Evolutionary conservation across 2,888 invertebrate genomes (phyloP), one percentile per base, ranked within the genome.

Genomic region (Bombylius major): DNA sequence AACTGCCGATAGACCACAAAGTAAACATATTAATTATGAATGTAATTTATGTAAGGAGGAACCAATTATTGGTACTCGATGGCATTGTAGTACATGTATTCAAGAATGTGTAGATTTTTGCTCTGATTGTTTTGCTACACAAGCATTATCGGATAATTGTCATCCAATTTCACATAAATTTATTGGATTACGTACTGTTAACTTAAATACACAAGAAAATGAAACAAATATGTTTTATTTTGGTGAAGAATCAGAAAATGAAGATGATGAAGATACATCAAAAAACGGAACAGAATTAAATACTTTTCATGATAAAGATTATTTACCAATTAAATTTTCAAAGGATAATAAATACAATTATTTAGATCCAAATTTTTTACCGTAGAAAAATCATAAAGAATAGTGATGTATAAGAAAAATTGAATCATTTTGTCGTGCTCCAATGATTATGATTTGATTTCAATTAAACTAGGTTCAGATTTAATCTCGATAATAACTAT

Each of bases 71-170:
- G 84, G 83, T 12, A 78, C 79, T 12, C 75, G 84, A 55, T 88
- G 86, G 86, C 83, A 84, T 64, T 89, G 88, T 64, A 72, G 75
- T 34, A 79, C 81, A 55, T 88, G 87, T 64, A 68, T 36, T 23
- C 72, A 76, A 49, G 65, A 65, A 14, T 75, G 76, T 3, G 69
- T 84, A 1, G 82, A 86, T 67, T 78, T 82, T 62, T 87, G 87
- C 63, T 76, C 78, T 1, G 81, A 82, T 63, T 86, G 86, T 64
- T 77, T 82, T 4, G 67, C 81, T 1, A 70, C 76, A 4, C 82
- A 82, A 66, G 63, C 81, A 60, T 56, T 70, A 4, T 64, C 63
- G 4, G 55, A 54, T 33, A 52, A 56, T 50, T 52, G 56, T 6
- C 63, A 63, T 59, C 46, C 60, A 4, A 9, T 60, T 14, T 7